Evolutionary conservation across 2,113 vertebrate genomes (phyloP), one percentile per base, ranked within the genome.

Genomic region (Colistium nudipinnis): DNA sequence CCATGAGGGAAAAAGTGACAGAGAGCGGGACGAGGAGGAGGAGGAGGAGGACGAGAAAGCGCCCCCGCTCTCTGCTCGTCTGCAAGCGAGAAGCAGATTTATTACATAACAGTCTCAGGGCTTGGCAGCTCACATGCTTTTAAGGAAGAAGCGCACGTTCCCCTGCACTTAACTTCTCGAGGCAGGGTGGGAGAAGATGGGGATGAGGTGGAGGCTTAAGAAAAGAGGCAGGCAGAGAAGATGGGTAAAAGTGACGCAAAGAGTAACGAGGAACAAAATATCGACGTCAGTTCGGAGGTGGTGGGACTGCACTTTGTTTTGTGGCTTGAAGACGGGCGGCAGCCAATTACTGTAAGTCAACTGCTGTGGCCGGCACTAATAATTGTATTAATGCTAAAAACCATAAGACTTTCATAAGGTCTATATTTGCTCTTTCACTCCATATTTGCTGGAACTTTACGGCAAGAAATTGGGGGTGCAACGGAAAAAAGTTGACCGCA

Each of bases 111-210:
- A 36, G 69, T 83, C 85, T 86, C 67, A 53, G 72, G 64, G 73
- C 62, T 74, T 74, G 74, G 83, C 76, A 86, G 79, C 87, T 88
- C 85, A 80, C 87, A 88, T 87, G 86, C 90, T 88, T 88, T 87
- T 86, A 80, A 87, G 82, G 78, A 87, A 89, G 79, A 60, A 76
- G 60, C 39, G 74, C 87, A 92, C 79, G 82, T 88, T 90, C 77
- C 83, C 56, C 33, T 78, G 80, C 83, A 88, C 87, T 87, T 87
- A 74, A 82, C 83, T 75, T 80, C 72, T 82, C 61, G 63, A 54
- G 60, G 80, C 44, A 53, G 11, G 65, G 51, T 63, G 59, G 65
- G 56, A 76, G 67, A 39, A 62, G 48, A 60, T 25, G 31, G 33
- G 78, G 62, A 79, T 54, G 62, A 76, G 62, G 60, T 60, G 70